These are phyloP conservation scores for Decapterus maruadsi DNA, from an alignment of 2,797 vertebrate genomes.

Conservation along the genomic window DNA sequence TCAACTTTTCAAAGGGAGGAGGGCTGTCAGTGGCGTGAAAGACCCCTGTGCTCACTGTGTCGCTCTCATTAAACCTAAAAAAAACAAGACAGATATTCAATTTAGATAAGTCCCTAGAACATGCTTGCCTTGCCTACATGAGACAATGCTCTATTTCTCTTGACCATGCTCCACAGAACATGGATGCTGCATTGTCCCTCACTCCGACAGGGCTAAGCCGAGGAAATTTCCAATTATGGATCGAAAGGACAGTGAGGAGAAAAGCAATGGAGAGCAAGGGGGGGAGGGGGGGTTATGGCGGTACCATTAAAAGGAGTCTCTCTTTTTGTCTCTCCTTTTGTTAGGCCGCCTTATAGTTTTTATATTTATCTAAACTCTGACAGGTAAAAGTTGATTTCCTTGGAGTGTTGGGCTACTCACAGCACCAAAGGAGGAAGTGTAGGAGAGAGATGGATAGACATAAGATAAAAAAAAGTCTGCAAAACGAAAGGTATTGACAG, in stretches of 20 bases:
- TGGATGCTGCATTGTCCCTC: constrained; percentile 80
- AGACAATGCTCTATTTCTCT: constrained; percentile 85
- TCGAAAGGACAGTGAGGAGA: constrained; percentile 78
- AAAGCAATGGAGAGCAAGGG: constrained; percentile 57
- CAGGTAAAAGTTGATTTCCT: constrained; percentile 72
- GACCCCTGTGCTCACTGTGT: constrained; percentile 78
- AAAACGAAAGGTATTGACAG: constrained; percentile 54
- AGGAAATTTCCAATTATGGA: constrained; percentile 86
- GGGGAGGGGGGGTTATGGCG: constrained; percentile 32
- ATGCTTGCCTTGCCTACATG: constrained; percentile 79
- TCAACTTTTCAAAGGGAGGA: constrained; percentile 83
- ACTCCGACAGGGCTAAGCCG: constrained; percentile 78
- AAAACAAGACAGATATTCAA: constrained; percentile 88
- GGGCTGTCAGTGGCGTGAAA: constrained; percentile 76
- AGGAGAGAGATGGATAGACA: constrained; percentile 33
- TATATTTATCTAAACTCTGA: constrained; percentile 67
- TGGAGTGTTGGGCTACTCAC: constrained; percentile 43
- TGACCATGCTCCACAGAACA: constrained; percentile 84
- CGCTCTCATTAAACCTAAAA: constrained; percentile 85
- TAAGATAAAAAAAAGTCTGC: constrained; percentile 31
- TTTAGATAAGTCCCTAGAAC: constrained; percentile 87
- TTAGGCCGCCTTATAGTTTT: constrained; percentile 55
- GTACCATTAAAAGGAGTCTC: constrained; percentile 56
- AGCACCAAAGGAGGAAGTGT: constrained; percentile 27
- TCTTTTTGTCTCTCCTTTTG: constrained; percentile 67